Evolutionary conservation across 2,888 invertebrate species (phyloP), one percentile per base, ranked within the genome.

Genomic region (Leptopilina syphax): DNA sequence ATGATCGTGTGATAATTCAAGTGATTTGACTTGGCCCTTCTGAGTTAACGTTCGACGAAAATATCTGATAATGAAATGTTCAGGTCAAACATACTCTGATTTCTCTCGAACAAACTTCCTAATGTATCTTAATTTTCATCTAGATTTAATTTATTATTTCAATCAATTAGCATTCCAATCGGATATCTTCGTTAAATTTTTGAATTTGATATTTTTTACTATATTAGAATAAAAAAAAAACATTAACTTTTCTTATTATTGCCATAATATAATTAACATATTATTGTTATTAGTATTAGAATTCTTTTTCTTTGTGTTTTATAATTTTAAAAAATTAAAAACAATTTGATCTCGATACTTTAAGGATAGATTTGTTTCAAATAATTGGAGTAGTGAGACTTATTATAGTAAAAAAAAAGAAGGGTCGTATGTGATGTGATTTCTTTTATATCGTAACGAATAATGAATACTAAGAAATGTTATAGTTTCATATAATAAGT

Each of bases 401-500:
- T 81, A 82, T 80, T 84, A 78, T 80, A 18, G 81, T 77, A 81
- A 80, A 82, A 84, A 18, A 88, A 86, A 90, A 84, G 88, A 86
- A 90, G 90, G 90, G 90, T 90, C 89, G 88, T 90, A 91, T 91
- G 90, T 91, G 90, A 91, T 91, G 91, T 91, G 91, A 92, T 92
- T 92, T 92, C 89, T 92, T 92, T 92, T 92, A 91, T 91, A 91
- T 92, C 89, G 88, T 92, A 92, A 91, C 87, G 86, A 90, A 89
- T 88, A 90, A 91, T 90, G 90, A 92, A 91, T 90, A 91, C 90
- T 91, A 91, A 92, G 88, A 91, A 91, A 91, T 92, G 91, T 92
- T 92, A 91, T 91, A 92, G 91, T 92, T 92, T 92, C 91, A 88
- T 92, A 91, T 91, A 73, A 91, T 91, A 92, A 91, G 91, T 90